A percentile compares a stretch with the other conserved stretches of the same genome.
Evolutionary conservation across 1,140 invertebrate species (phyloP).

Genomic region (Ericerus pela): DNA sequence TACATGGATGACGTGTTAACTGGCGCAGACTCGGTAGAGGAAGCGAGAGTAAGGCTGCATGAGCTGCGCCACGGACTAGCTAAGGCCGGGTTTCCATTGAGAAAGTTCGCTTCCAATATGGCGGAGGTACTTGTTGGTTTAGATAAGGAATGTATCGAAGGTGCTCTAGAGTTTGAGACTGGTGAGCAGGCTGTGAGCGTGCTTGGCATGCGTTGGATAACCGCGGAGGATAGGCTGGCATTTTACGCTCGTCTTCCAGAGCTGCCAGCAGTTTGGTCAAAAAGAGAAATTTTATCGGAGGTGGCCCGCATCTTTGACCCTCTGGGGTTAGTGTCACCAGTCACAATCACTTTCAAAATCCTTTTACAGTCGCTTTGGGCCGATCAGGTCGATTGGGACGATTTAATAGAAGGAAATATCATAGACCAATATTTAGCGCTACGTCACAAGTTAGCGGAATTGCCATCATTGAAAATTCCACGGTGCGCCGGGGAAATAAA

Average conservation of each 20-base stretch:
- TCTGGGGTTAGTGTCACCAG: slow-evolving; percentile 14
- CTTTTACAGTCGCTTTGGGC: slow-evolving; percentile 19
- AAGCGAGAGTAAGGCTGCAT: not conserved
- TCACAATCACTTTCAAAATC: slow-evolving; percentile 15
- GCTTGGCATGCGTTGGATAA: slow-evolving; percentile 4
- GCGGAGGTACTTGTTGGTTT: not conserved
- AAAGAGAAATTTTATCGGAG: slow-evolving; percentile 12
- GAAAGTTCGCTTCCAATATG: not conserved
- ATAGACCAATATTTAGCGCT: too few relatives aligned
- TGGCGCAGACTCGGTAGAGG: not conserved
- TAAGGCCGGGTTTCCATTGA: not conserved
- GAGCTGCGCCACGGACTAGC: not conserved
- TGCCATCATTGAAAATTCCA: too few relatives aligned
- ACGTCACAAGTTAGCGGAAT: too few relatives aligned
- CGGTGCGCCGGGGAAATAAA: too few relatives aligned
- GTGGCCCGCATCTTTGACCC: slow-evolving; percentile 18
- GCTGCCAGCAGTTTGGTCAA: not conserved
- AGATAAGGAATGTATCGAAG: not conserved
- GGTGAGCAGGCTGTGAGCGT: not conserved
- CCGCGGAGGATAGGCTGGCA: not conserved
- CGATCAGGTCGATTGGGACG: not conserved
- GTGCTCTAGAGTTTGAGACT: not conserved
- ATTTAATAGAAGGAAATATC: too few relatives aligned
- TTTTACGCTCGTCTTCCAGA: not conserved
- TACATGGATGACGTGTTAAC: not conserved